Percentiles rank a stretch among this genome's conserved stretches.
Conservation (phyloP, 2,888 invertebrate species). For the Dryocosmus kuriphilus region DNA sequence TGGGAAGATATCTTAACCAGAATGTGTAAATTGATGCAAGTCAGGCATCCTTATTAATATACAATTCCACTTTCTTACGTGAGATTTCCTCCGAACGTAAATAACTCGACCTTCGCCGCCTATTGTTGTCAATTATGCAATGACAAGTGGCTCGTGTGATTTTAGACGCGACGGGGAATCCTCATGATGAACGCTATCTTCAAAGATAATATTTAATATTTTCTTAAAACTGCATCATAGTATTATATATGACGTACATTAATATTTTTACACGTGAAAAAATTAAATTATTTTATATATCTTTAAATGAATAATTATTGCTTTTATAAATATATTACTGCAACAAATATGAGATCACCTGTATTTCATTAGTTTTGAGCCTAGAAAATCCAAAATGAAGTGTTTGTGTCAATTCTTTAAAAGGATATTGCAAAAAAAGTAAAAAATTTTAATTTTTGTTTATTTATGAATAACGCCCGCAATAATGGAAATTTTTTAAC, state of each 20-base stretch:
- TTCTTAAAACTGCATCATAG: not conserved
- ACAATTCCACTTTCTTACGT: conserved; percentile 63
- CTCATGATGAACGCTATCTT: conserved; percentile 60
- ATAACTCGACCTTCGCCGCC: conserved; percentile 69
- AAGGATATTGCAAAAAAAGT: too few relatives aligned
- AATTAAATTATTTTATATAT: too few relatives aligned
- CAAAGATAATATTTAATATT: conserved; percentile 40
- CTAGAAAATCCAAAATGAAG: too few relatives aligned
- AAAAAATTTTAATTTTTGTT: too few relatives aligned
- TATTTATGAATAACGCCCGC: too few relatives aligned
- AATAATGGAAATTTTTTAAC: too few relatives aligned
- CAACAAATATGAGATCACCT: too few relatives aligned
- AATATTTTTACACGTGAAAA: too few relatives aligned
- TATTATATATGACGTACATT: not conserved
- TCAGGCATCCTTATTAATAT: conserved; percentile 18
- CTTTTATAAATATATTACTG: too few relatives aligned
- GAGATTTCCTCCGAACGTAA: conserved; percentile 68
- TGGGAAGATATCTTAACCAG: not conserved
- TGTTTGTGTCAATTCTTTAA: too few relatives aligned
- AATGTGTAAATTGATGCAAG: conserved; percentile 5
- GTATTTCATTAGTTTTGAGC: too few relatives aligned
- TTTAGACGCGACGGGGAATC: conserved; percentile 66
- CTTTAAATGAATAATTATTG: too few relatives aligned
- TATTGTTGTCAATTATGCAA: conserved; percentile 73
- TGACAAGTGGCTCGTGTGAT: conserved; percentile 62